Evolutionary conservation across 2,113 vertebrate genomes (phyloP).

Genomic region (Benitochromis conjunctus): DNA sequence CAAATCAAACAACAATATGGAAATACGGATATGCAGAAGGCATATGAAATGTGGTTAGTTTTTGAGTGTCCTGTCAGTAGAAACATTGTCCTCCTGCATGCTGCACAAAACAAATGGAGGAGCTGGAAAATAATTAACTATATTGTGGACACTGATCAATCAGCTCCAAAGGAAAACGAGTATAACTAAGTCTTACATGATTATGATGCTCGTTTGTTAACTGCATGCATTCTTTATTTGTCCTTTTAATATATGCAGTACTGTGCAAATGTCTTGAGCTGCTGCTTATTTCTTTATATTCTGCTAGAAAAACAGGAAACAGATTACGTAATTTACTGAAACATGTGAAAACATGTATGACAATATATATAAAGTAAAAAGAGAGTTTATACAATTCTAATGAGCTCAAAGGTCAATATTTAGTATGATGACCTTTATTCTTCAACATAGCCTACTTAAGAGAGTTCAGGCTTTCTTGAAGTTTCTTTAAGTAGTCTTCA

Average conservation of each 20-base stretch:
- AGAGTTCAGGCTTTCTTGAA: neutral
- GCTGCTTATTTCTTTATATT: too few relatives aligned
- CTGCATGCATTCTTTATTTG: too few relatives aligned
- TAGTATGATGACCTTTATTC: neutral
- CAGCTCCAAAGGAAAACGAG: neutral
- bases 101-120: neutral
- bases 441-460: neutral
- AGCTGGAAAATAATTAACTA: neutral
- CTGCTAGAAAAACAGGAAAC: neutral
- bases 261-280: too few relatives aligned
- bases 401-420: too few relatives aligned
- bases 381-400: neutral
- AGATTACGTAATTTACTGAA: too few relatives aligned
- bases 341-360: too few relatives aligned
- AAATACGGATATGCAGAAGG: neutral
- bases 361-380: too few relatives aligned
- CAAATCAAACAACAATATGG: neutral
- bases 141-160: neutral
- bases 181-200: neutral
- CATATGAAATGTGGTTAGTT: neutral
- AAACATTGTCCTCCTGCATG: neutral
- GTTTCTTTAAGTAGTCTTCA: neutral
- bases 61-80: neutral
- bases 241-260: too few relatives aligned
- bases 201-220: neutral